Evolutionary conservation across 2,113 vertebrate genomes (phyloP), one percentile per base, ranked within the genome.

Genomic region (Narcine bancroftii): DNA sequence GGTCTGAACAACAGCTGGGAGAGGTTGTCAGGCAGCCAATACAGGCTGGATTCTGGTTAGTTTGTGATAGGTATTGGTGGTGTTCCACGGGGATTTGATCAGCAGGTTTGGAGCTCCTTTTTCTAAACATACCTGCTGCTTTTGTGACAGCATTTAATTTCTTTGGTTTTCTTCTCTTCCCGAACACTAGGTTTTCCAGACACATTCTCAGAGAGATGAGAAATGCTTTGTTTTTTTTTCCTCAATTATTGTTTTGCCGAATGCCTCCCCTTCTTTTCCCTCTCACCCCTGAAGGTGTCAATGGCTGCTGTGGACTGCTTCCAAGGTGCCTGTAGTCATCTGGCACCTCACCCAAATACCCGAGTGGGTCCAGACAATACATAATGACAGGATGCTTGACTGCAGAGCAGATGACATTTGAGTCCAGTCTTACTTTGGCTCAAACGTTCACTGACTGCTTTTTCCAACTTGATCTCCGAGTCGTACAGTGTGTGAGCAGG

Each of bases 241-340:
- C 13, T 33, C 29, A 87, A 87, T 63, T 87, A 87, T 56, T 87
- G 53, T 87, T 87, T 87, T 87, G 81, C 53, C 81, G 36, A 87
- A n/a, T 75, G 72, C 17, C 29, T 75, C 72, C n/a, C 72, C 72
- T 75, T 36, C 36, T 24, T 26, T 87, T 60, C 81, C 81, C 81
- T 87, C n/a, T 39, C 53, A 60, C 50, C 60, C 81, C 53, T 60
- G 81, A 87, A 87, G 81, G 81, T 87, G 81, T 6, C 60, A 53
- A 87, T 6, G 36, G 81, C n/a, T 56, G 33, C 53, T 7, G 81
- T 60, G 81, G 53, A 36, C 17, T 21, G 81, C 13, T 87, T 87
- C 81, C 81, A 87, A 60, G 81, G 81, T 2, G 53, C 81, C 50
- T 87, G 53, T 17, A 87, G 81, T 17, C 33, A 87, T 87, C 53